Conservation (phyloP, 2,888 invertebrate species). For the Drosophila emarginata region DNA sequence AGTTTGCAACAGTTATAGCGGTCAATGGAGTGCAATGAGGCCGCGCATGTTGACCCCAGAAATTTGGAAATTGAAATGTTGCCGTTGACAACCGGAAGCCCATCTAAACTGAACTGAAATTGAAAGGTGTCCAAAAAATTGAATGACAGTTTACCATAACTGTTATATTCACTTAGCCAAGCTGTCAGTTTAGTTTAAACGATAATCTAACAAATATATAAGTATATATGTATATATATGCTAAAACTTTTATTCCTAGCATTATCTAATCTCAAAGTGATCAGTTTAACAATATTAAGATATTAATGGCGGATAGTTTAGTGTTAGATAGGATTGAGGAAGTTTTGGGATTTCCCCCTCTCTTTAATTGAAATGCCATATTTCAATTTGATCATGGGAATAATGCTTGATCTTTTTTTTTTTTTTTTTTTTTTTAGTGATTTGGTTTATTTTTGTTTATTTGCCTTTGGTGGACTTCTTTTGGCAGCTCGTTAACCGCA, state of each 20-base stretch:
- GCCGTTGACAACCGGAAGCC: constrained; percentile 31
- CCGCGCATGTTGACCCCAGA: constrained; percentile 16
- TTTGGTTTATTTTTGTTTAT: background rate
- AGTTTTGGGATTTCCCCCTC: too few relatives aligned
- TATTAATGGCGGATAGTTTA: too few relatives aligned
- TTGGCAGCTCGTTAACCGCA: constrained; percentile 58
- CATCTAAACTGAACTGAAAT: background rate
- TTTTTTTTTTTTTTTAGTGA: background rate
- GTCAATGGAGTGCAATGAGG: constrained; percentile 43
- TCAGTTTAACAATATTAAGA: too few relatives aligned
- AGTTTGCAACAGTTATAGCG: constrained; percentile 42
- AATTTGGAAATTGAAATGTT: constrained; percentile 11
- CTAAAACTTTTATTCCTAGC: too few relatives aligned
- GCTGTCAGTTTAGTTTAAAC: background rate
- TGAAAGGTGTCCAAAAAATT: constrained; percentile 22
- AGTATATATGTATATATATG: too few relatives aligned
- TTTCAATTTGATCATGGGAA: background rate
- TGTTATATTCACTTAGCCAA: constrained; percentile 5
- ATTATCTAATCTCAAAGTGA: too few relatives aligned
- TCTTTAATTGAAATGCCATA: background rate
- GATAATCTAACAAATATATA: background rate
- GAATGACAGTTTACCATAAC: constrained; percentile 12
- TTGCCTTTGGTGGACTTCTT: constrained; percentile 8
- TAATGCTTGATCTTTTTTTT: background rate
- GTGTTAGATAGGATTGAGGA: too few relatives aligned